Conservation (phyloP, 2,888 invertebrate species). For the Amiota communis region DNA sequence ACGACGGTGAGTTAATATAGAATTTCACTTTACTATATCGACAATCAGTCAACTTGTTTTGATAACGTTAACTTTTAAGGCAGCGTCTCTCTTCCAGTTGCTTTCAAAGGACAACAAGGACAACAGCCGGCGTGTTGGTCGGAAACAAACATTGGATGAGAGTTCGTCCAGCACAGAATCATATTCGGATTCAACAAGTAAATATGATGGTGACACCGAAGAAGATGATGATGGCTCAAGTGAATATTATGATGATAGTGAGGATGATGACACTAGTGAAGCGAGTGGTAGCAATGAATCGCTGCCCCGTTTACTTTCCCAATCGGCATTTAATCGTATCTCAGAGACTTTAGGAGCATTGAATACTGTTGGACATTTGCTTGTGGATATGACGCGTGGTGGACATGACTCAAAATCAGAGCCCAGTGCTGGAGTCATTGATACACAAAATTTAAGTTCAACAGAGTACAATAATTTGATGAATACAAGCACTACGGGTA, state of each 20-base stretch:
- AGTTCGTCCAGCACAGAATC: conserved; percentile 37
- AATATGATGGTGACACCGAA: conserved; percentile 48
- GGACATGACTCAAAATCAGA: conserved; percentile 63
- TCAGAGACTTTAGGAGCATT: conserved; percentile 84
- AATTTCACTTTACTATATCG: not conserved
- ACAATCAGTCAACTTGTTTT: conserved; percentile 43
- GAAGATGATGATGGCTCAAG: conserved; percentile 53
- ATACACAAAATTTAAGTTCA: not conserved
- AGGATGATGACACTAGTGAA: conserved; percentile 55
- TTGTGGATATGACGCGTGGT: conserved; percentile 85
- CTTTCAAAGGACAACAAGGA: conserved; percentile 46
- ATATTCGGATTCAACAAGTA: conserved; percentile 39
- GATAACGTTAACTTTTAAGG: conserved; percentile 70
- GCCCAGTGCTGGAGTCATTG: conserved; percentile 23
- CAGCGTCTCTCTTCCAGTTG: conserved; percentile 73
- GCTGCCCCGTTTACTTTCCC: conserved; percentile 76
- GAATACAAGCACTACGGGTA: conserved; percentile 32
- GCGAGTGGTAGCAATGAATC: conserved; percentile 63
- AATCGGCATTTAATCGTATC: conserved; percentile 78
- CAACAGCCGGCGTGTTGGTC: conserved; percentile 45
- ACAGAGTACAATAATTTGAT: not conserved
- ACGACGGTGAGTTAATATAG: conserved; percentile 62
- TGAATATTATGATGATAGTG: conserved; percentile 66
- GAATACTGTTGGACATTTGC: conserved; percentile 88
- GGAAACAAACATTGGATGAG: conserved; percentile 41